Evolutionary conservation across 2,113 vertebrate genomes (phyloP).

Genomic region (Fukomys damarensis): DNA sequence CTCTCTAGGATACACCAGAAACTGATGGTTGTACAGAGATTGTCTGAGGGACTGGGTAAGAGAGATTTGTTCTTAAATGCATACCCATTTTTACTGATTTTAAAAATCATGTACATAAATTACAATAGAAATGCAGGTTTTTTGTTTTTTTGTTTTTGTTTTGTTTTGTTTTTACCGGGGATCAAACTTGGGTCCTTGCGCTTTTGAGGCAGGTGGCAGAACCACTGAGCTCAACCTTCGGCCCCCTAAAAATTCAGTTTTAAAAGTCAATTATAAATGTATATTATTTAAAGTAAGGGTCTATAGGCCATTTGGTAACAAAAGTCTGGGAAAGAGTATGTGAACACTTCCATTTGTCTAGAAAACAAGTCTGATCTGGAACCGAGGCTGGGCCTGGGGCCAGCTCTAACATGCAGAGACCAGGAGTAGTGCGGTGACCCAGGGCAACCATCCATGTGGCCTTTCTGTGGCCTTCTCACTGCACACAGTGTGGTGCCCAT

Average conservation of each 20-base stretch:
- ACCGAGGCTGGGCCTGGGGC: background rate
- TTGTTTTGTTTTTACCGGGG: too few species aligned
- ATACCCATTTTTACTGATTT: background rate
- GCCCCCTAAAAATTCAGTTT: slow-evolving; percentile 43
- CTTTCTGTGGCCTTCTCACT: background rate
- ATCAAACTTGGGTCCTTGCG: too few species aligned
- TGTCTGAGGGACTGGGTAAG: background rate
- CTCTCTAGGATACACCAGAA: background rate
- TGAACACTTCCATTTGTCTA: slow-evolving; percentile 32
- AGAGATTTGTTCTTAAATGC: background rate
- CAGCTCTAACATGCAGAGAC: background rate
- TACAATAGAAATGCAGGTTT: too few species aligned
- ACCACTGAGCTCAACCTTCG: too few species aligned
- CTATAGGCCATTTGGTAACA: slow-evolving; percentile 48
- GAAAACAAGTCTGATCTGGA: slow-evolving; percentile 20
- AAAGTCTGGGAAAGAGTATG: background rate
- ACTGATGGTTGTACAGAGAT: background rate
- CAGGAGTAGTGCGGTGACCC: background rate
- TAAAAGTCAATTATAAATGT: slow-evolving; percentile 10
- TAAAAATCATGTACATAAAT: background rate
- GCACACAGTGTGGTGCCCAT: background rate
- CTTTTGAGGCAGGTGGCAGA: too few species aligned
- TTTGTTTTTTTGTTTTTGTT: too few species aligned
- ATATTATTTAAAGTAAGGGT: slow-evolving; percentile 59
- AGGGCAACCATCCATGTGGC: background rate